These are phyloP conservation scores for Capreolus pygargus DNA, from an alignment of 2,113 vertebrate species.

Conservation along the genomic window DNA sequence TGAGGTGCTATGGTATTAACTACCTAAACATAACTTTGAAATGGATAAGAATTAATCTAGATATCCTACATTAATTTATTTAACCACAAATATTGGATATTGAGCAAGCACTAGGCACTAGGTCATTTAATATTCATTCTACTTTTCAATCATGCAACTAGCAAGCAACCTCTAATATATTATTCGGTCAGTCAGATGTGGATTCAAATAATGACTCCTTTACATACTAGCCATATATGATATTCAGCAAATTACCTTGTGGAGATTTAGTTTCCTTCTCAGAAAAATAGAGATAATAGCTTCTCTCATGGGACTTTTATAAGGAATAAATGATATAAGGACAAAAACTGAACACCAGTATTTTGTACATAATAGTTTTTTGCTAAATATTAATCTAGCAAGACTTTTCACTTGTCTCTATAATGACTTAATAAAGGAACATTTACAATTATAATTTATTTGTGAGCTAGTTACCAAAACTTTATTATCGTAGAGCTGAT, in stretches of 20 bases:
- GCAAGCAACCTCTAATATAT: neutral
- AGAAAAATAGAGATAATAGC: neutral
- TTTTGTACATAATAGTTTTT: neutral
- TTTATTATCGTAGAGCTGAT: neutral
- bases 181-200: neutral
- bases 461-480: neutral
- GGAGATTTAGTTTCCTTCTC: neutral
- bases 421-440: neutral
- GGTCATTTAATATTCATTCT: neutral
- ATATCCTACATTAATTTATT: neutral
- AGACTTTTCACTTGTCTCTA: neutral
- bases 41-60: neutral
- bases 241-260: neutral
- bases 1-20: neutral
- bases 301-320: neutral
- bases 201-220: neutral
- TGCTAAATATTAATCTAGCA: neutral
- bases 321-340: neutral
- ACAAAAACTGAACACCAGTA: neutral
- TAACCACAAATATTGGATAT: neutral
- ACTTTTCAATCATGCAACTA: neutral
- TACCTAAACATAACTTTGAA: neutral
- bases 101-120: neutral
- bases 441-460: neutral
- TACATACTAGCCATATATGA: neutral